These are phyloP conservation scores for Anthrax anthrax DNA, from an alignment of 2,888 invertebrate species.

Conservation along the genomic window DNA sequence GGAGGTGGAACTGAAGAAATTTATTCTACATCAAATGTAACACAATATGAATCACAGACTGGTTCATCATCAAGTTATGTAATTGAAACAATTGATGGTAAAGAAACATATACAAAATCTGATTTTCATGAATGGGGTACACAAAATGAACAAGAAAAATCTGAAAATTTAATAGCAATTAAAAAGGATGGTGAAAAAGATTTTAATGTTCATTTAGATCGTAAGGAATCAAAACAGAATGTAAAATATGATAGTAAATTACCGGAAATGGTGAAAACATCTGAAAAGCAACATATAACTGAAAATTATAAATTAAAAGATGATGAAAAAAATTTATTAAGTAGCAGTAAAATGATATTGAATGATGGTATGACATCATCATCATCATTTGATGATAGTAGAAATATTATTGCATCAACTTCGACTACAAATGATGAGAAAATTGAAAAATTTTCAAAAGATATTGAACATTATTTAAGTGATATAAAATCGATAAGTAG, in stretches of 20 bases:
- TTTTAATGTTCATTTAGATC: neutral
- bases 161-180: neutral
- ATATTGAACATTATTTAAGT: too few species aligned
- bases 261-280: neutral
- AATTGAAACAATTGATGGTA: constrained; percentile 50
- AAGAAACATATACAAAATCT: constrained; percentile 38
- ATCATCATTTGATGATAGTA: neutral
- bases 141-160: neutral
- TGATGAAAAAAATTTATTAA: neutral
- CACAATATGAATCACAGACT: constrained; percentile 26
- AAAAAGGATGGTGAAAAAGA: neutral
- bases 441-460: too few species aligned
- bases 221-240: neutral
- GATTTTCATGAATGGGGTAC: constrained; percentile 45
- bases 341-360: neutral
- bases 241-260: neutral
- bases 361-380: neutral
- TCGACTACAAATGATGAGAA: neutral
- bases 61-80: constrained; percentile 49
- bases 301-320: neutral
- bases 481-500: neutral
- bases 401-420: neutral
- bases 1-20: neutral
- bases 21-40: neutral
- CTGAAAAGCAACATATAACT: neutral